Evolutionary conservation across 2,113 vertebrate species (phyloP), one percentile per base, ranked within the genome.

Genomic region (Puffinus mauretanicus): DNA sequence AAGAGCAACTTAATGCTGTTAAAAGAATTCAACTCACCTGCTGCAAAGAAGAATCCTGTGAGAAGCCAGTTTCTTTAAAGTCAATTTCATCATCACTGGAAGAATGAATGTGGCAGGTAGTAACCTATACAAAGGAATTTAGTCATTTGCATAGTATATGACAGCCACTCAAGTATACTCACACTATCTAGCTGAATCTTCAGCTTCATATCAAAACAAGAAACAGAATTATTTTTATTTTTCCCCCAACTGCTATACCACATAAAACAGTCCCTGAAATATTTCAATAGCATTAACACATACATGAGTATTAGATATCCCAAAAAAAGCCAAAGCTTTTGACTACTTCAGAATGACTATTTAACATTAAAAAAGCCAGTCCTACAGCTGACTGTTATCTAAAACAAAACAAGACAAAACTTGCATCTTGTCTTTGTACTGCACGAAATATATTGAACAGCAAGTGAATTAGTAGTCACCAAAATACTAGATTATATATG

Each of bases 31-130:
- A 91, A 98, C 99, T 99, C 99, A 99, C 99, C 98, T 99, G 99
- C 98, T 99, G 99, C 95, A 99, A 98, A 97, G 99, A 99, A 51
- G 99, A 99, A 97, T 99, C 99, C 97, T 99, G 99, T 82, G 99
- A 99, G 97, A 99, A 99, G 77, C 99, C 99, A 52, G 98, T 98
- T 97, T 99, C 99, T 98, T 99, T 99, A 95, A 99, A 99, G 97
- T 99, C 99, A 90, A 99, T 99, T 98, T 99, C 99, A 96, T 99
- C 99, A 92, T 99, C 99, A 84, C 99, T 99, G 93, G 99, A 99
- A 92, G 99, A 99, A 97, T 99, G 99, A 97, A 99, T 99, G 97
- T 99, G 99, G 97, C 99, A 99, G 49, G 99, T 99, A 96, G 99
- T 99, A 93, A 99, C 99, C 99, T 99, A 96, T 11, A 92, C 60